Conservation (phyloP, 2,888 invertebrate genomes). For the Scotopteryx bipunctaria region DNA sequence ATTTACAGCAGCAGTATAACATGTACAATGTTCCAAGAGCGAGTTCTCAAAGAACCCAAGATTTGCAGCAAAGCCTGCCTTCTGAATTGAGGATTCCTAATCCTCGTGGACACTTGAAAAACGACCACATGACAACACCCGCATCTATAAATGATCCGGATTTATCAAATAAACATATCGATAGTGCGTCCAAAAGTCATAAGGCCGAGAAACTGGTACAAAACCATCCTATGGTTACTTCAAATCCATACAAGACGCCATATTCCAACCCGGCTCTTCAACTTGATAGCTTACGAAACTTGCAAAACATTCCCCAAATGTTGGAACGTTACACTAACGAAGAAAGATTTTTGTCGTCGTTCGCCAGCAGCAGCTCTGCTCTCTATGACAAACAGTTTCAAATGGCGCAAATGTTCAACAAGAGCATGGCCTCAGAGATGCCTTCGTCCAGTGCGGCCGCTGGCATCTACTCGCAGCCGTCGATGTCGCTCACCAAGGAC, state of each 20-base stretch:
- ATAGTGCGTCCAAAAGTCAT: conserved; percentile 59
- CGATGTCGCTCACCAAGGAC: conserved; percentile 64
- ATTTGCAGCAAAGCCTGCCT: conserved; percentile 63
- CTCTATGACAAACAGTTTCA: conserved; percentile 84
- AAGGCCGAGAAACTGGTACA: conserved; percentile 69
- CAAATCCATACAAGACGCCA: conserved; percentile 71
- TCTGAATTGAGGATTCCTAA: conserved; percentile 74
- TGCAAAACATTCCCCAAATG: conserved; percentile 84
- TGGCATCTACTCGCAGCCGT: conserved; percentile 67
- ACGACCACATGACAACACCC: conserved; percentile 55
- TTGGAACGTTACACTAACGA: conserved; percentile 83
- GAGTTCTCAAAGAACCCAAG: conserved; percentile 59
- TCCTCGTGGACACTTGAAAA: conserved; percentile 63
- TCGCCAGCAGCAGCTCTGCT: conserved; percentile 68
- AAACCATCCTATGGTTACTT: conserved; percentile 64
- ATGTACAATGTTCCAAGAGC: conserved; percentile 61
- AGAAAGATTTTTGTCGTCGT: conserved; percentile 79
- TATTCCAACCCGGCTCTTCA: conserved; percentile 68
- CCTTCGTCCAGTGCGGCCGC: conserved; percentile 59
- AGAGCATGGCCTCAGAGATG: conserved; percentile 68
- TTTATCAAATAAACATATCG: conserved; percentile 57
- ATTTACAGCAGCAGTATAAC: conserved; percentile 63
- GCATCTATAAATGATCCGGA: conserved; percentile 54
- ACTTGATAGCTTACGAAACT: conserved; percentile 80
- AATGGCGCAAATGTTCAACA: conserved; percentile 84